Base-by-base conservation (phyloP, 2,888 invertebrate species). In the Lypha dubia region DNA sequence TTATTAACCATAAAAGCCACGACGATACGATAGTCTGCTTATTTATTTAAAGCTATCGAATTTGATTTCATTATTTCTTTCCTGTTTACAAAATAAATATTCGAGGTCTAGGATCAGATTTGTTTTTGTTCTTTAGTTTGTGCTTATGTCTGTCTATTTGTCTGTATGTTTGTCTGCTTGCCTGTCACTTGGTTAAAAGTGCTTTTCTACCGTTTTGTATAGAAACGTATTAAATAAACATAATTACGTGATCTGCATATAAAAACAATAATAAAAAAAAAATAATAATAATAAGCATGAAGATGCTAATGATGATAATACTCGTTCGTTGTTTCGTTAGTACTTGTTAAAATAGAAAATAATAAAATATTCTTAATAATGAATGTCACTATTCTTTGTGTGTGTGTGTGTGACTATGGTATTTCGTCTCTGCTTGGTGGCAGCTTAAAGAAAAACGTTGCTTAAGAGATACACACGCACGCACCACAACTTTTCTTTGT, bases 231-330 rank as follows among this genome's bases (percentile, higher is more conserved):
- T 79, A 79, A 79, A 73, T 73, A 73, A 81, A 75, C 81, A 70
- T 76, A 70, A 70, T 63, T 63, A 82, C 81, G 81, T 82, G 81
- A 82, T 82, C 75, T 75, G 75, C 81, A 82, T 82, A 76, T 49
- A 76, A 75, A 46, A 63, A 17, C 17, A 58, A 77, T 56, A 71
- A 79, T 35, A 46, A 28, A 65, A 49, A 35, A 58, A 77, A 49
- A 71, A 79, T 35, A 46, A 28, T 56, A 49, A 35, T 65, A 73
- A 73, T 58, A 46, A 71, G 32, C 20, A 58, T 22, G 41, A 53
- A 17, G 65, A 79, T 73, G 65, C 22, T 51, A 60, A 70, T 68
- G 32, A 67, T 68, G 17, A 68, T 68, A 68, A 60, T 46, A 63
- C 51, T 35, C 28, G n/a, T 13, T 28, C 28, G n/a, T n/a, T n/a